Base-by-base conservation (phyloP, 2,888 invertebrate genomes). In the Seira ritae region DNA sequence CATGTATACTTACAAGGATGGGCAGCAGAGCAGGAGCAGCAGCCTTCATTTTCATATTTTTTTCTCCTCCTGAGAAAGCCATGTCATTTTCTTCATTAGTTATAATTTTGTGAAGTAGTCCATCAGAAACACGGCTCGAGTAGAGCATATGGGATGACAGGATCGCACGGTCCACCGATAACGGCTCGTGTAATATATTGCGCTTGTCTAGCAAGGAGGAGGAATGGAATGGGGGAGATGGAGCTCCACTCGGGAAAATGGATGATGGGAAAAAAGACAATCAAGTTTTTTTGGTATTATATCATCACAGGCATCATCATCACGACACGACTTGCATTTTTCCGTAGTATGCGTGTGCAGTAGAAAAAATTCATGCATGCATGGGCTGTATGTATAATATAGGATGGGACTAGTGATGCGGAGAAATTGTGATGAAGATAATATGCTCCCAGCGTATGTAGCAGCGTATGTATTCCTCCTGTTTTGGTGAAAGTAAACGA, bases 71-170 rank as follows among this genome's bases (percentile, higher is more conserved):
- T 1, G 55, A 55, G 3, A 55, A 55, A 55, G 55, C 55, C 55
- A 55, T 78, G 71, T 78, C 77, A 71, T 66, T 78, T 78, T 46
- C 77, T 65, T 78, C 70, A 78, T 78, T 78, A 78, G 70, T 65
- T 69, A 24, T 69, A 76, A 55, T 55, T 76, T 46, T 68, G 68
- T 69, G 76, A 62, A 76, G 76, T 37, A 69, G 69, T 62, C 69
- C 69, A 76, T 76, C 76, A 76, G 20, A 55, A 75, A 74, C 74
- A 74, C 55, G 55, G 12, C 55, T 55, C 55, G 17, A 55, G 55
- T 55, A 55, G 17, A 55, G 55, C 55, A 55, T 55, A 55, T 55
- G 55, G 55, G 55, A 55, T 55, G 55, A 55, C 55, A 55, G 55
- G 42, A 42, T 42, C 42, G 42, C 55, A 55, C 55, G 55, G 55